Base-by-base conservation (phyloP, 1,140 invertebrate genomes). In the Brachionus manjavacas region DNA sequence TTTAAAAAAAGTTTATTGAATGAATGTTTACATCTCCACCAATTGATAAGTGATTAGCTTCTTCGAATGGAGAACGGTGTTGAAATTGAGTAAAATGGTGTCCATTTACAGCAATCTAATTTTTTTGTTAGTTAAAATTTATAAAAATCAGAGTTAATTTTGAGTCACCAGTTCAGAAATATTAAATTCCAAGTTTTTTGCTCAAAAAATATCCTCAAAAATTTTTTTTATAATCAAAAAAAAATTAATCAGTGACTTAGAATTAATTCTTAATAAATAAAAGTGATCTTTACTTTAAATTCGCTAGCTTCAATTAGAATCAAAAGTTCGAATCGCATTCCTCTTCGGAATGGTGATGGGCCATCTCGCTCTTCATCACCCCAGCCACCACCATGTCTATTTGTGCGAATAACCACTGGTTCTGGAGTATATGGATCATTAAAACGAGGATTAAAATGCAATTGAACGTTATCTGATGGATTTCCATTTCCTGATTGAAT, bases 401-500 rank as follows among this genome's bases (percentile, higher is more conserved):
- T 49, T 12, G 81, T 85, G 28, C 84, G 9, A 43, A 85, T 31
- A 14, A 85, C 84, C 4, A 68, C 16, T 52, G 39, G 39, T 43
- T 64, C 39, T 60, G 52, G 52, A 20, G 79, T 64, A 68, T 81
- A 35, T 35, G 68, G 46, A 52, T 83, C 52, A 70, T 85, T 60
- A 78, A 90, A 88, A 25, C 93, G 91, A n/a, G 93, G 93, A 91
- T 96, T 95, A 85, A 95, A 92, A 90, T 95, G 94, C 41, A 95
- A 91, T 28, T 92, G 93, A 84, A 94, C 91, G 85, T 94, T 93
- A 52, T 66, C 16, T 55, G 64, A 41, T 84, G 85, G 25, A 84
- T 60, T 14, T 60, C 74, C 23, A 87, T 84, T 78, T 9, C 79
- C 79, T 11, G 39, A 9, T 68, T 81, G 79, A 12, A 81, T 23